A percentile compares a stretch with the other conserved stretches of the same genome.
Conservation (phyloP, 53 echinoderm and acorn worm species). For the Echinometra lucunter region DNA sequence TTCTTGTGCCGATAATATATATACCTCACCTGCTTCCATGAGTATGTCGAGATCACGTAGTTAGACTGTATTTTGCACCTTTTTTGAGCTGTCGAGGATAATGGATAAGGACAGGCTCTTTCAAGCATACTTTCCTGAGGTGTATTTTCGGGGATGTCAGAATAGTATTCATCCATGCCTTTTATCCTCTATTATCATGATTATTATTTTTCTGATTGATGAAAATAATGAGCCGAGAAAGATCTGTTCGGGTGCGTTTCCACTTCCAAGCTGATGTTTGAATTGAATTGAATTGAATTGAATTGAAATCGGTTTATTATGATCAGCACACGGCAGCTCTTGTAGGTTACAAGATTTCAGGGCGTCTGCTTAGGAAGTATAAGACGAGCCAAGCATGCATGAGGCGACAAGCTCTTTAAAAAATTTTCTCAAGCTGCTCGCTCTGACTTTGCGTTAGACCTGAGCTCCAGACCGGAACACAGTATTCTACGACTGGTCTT, state of each 20-base stretch:
- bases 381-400: too few relatives aligned
- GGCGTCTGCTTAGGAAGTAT: neutral
- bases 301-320: too few relatives aligned
- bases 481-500: too few relatives aligned
- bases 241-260: neutral
- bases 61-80: neutral
- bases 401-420: too few relatives aligned
- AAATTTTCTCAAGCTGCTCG: too few relatives aligned
- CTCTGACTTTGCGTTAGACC: too few relatives aligned
- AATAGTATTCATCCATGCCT: neutral
- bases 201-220: constrained; percentile 3
- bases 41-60: neutral
- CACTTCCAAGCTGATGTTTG: neutral
- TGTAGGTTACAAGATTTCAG: too few relatives aligned
- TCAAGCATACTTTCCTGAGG: neutral
- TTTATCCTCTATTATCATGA: neutral
- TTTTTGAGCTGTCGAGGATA: neutral
- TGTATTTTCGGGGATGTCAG: neutral
- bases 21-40: neutral
- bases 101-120: neutral
- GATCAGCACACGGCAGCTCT: too few relatives aligned
- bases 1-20: too few relatives aligned
- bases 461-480: too few relatives aligned
- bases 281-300: too few relatives aligned
- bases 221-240: neutral